phyloP scores from a whole-genome alignment of 2,888 invertebrate genomes.

The Dorcus hopei region DNA sequence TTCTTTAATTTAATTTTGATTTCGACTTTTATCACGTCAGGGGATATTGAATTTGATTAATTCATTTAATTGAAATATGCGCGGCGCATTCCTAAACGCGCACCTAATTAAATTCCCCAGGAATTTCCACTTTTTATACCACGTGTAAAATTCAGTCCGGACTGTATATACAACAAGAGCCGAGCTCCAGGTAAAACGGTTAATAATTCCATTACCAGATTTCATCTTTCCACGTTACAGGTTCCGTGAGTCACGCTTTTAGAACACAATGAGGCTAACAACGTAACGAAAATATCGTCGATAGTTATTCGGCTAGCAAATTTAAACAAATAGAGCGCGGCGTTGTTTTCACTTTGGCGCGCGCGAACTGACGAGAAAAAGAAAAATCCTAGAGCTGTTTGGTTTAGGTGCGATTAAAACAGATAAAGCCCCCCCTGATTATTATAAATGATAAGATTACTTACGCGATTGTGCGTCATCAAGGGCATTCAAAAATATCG shows the following conservation, averaged over 20 bases:
- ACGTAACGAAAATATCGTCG: not conserved
- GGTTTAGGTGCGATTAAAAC: too few relatives aligned
- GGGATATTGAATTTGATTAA: too few relatives aligned
- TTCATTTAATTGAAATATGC: too few relatives aligned
- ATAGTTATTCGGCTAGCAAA: not conserved
- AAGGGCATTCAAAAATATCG: constrained; percentile 1
- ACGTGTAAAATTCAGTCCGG: too few relatives aligned
- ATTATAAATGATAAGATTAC: not conserved
- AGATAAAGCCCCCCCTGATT: not conserved
- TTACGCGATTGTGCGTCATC: constrained; percentile 13
- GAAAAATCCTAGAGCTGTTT: too few relatives aligned
- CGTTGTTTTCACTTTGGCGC: constrained; percentile 11
- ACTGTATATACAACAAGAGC: too few relatives aligned
- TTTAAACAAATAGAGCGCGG: constrained; percentile 10
- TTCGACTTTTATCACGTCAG: too few relatives aligned
- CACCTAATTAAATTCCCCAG: too few relatives aligned
- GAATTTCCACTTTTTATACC: too few relatives aligned
- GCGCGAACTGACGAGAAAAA: not conserved
- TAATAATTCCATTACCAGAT: not conserved
- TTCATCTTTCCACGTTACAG: not conserved
- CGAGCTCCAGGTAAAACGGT: not conserved
- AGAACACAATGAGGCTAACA: not conserved
- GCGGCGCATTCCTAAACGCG: too few relatives aligned
- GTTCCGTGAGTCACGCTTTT: not conserved
- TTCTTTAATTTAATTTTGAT: too few relatives aligned